Percentiles rank a stretch among this genome's conserved stretches.
Evolutionary conservation across 2,888 invertebrate genomes (phyloP).

Genomic region (Mylabris sibirica): DNA sequence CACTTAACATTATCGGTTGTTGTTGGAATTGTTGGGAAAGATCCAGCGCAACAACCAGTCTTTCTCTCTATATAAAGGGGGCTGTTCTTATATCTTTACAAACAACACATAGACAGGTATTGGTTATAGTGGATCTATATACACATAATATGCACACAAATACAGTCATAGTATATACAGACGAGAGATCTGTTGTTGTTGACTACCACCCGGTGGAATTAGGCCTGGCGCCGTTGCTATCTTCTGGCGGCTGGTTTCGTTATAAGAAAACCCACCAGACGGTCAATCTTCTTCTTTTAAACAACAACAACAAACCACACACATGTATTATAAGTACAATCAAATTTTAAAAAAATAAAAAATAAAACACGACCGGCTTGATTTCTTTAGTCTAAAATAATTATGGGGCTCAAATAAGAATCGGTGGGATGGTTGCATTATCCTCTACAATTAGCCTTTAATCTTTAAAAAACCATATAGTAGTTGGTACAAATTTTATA

Average conservation of each 20-base stretch:
- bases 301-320: conserved; percentile 39
- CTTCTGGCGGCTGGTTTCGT: conserved; percentile 43
- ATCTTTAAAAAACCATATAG: neutral
- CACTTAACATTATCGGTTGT: conserved; percentile 26
- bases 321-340: conserved; percentile 26
- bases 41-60: neutral
- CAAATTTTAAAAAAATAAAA: neutral
- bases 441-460: conserved; percentile 29
- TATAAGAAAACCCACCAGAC: conserved; percentile 27
- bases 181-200: conserved; percentile 49
- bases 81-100: neutral
- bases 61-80: neutral
- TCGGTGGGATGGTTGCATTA: conserved; percentile 37
- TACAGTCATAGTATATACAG: conserved; percentile 23
- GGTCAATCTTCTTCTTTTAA: conserved; percentile 3
- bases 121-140: neutral
- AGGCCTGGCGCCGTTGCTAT: conserved; percentile 55
- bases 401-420: conserved; percentile 35
- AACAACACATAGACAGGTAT: too few species aligned
- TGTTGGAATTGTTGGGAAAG: conserved; percentile 19
- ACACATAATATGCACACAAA: neutral
- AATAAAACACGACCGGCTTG: conserved; percentile 24
- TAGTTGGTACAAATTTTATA: too few species aligned
- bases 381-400: conserved; percentile 39
- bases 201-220: conserved; percentile 53